These are phyloP conservation scores for Phocides pigmalion DNA, from an alignment of 1,140 invertebrate species.

Conservation along the genomic window DNA sequence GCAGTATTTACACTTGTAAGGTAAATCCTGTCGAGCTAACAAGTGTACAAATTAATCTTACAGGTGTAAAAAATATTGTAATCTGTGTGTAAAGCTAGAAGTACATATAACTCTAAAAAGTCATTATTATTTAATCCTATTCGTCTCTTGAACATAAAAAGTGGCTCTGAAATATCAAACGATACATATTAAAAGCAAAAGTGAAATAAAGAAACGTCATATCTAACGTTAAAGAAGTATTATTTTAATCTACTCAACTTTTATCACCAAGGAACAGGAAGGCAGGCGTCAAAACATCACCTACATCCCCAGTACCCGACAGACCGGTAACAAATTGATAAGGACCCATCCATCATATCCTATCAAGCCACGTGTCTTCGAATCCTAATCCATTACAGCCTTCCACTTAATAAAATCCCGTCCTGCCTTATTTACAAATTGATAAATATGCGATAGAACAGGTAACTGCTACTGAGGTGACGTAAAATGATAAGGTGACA, in stretches of 20 bases:
- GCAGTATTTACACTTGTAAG: too few species aligned
- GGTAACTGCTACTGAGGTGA: slow-evolving; percentile 53
- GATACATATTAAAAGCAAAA: not conserved
- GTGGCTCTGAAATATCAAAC: too few species aligned
- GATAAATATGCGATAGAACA: slow-evolving; percentile 59
- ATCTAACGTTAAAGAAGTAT: not conserved
- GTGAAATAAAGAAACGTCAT: not conserved
- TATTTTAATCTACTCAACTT: not conserved
- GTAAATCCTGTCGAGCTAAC: too few species aligned
- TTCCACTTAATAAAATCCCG: slow-evolving; percentile 66
- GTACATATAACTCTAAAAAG: too few species aligned
- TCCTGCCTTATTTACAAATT: slow-evolving; percentile 66
- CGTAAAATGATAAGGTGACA: slow-evolving; percentile 39
- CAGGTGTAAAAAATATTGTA: too few species aligned
- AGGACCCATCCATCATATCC: slow-evolving; percentile 55
- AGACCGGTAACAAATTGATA: slow-evolving; percentile 47
- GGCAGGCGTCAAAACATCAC: slow-evolving; percentile 41
- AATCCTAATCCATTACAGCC: slow-evolving; percentile 65
- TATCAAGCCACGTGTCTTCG: slow-evolving; percentile 53
- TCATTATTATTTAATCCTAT: too few species aligned
- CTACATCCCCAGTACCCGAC: slow-evolving; percentile 34
- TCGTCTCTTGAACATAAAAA: too few species aligned
- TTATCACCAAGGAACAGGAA: slow-evolving; percentile 17
- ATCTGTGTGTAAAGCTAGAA: too few species aligned
- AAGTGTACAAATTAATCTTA: too few species aligned